Evolutionary conservation across 1,140 invertebrate species (phyloP), one percentile per base, ranked within the genome.

Genomic region (Drosophila ironensis): DNA sequence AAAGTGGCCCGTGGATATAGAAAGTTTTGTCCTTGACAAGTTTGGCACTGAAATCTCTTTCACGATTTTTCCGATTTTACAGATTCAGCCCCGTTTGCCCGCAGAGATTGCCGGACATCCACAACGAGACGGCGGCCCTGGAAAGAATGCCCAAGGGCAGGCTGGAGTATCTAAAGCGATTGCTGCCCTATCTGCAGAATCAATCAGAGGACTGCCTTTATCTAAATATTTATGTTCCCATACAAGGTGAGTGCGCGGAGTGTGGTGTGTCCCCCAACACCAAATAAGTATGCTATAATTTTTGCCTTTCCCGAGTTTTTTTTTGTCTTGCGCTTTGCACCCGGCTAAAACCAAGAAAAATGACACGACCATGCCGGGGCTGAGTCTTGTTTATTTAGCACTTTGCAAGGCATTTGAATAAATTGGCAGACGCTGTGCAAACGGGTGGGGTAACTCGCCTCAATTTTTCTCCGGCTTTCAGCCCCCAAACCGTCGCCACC

Each of bases 151-250:
- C 97, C 3, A 94, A 93, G 61, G 97, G 96, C 1, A 91, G 97
- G 37, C 91, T 97, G 63, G 95, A 97, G 81, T 96, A 97, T 86
- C 92, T 99, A 51, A 95, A 95, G 84, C 92, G 96, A 76, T 92
- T 98, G 84, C 90, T 97, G 63, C 96, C 96, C 5, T 95, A 96
- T 89, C 92, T 99, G 42, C 93, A 93, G 70, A 95, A 98, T 88
- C 97, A 98, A 91, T 97, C 94, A 72, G 98, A 99, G 91, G 98
- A 99, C 91, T 99, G 98, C 90, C 93, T 99, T 24, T 98, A 98
- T 90, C 92, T 99, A 68, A 99, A 99, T 90, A 96, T 99, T 87
- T 99, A 98, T 91, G 95, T 97, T 4, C 98, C 98, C 33, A 95
- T 95, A 73, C 95, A 96, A 95, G 97, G 97, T 98, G 93, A 91